A percentile compares a stretch with the other conserved stretches of the same genome.
These are phyloP conservation scores for Syrista parreyssii DNA, from an alignment of 2,888 invertebrate species.

Conservation along the genomic window DNA sequence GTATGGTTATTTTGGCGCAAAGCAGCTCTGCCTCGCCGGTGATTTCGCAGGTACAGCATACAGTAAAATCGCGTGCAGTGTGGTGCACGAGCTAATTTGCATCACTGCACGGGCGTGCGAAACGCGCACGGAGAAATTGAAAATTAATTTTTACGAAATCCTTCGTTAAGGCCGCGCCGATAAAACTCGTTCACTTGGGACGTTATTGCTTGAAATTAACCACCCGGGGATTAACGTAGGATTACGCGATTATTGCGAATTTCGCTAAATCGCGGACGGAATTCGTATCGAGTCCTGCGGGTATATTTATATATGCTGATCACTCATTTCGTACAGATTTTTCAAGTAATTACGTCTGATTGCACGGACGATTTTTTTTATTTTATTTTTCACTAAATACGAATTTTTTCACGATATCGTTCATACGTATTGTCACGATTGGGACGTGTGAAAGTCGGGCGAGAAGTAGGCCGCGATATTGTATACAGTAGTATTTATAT, in stretches of 20 bases:
- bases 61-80: background rate
- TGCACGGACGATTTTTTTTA: too few relatives aligned
- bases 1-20: background rate
- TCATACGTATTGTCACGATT: too few relatives aligned
- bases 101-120: background rate
- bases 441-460: too few relatives aligned
- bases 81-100: background rate
- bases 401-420: fast-evolving
- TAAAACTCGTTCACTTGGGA: background rate
- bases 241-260: background rate
- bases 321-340: too few relatives aligned
- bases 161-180: background rate
- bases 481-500: too few relatives aligned
- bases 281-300: too few relatives aligned
- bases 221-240: background rate
- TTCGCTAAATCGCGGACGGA: too few relatives aligned
- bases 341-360: background rate
- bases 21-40: background rate
- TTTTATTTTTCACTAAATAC: too few relatives aligned
- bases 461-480: too few relatives aligned
- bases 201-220: background rate
- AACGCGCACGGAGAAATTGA: background rate
- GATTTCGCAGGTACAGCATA: background rate
- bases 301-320: too few relatives aligned
- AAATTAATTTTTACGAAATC: background rate